Percentiles rank a stretch among this genome's conserved stretches.
These are phyloP conservation scores for Pitta sordida DNA, from an alignment of 2,113 vertebrate genomes.

Conservation along the genomic window DNA sequence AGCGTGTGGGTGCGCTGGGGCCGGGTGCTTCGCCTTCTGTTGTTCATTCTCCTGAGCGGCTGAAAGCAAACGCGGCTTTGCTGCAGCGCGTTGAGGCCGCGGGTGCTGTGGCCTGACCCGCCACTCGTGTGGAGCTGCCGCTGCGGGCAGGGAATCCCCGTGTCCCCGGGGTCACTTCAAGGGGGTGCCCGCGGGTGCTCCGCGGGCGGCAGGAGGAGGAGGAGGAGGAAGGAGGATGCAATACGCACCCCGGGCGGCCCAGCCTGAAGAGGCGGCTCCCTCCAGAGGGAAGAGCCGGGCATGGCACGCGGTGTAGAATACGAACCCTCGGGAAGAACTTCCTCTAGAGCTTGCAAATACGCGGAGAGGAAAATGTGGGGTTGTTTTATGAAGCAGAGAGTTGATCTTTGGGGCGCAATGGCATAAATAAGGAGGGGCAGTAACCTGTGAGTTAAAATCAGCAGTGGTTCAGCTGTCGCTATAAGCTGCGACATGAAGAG, in stretches of 20 bases:
- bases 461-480: background rate
- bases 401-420: background rate
- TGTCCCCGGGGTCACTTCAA: background rate
- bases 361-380: background rate
- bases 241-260: background rate
- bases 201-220: background rate
- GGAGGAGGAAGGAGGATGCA: background rate
- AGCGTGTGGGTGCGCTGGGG: accelerated
- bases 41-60: accelerated
- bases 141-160: background rate
- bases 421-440: background rate
- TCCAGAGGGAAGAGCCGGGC: conserved; percentile 39
- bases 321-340: accelerated
- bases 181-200: background rate
- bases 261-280: conserved; percentile 37
- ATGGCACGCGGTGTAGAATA: background rate
- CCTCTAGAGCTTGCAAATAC: accelerated
- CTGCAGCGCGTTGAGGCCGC: background rate
- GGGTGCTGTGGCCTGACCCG: background rate
- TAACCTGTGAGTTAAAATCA: background rate
- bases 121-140: accelerated
- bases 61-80: background rate
- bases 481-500: background rate
- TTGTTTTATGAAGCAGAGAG: background rate
- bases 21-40: background rate